Evolutionary conservation across 2,888 invertebrate species (phyloP), one percentile per base, ranked within the genome.

Genomic region (Adela reaumurella): DNA sequence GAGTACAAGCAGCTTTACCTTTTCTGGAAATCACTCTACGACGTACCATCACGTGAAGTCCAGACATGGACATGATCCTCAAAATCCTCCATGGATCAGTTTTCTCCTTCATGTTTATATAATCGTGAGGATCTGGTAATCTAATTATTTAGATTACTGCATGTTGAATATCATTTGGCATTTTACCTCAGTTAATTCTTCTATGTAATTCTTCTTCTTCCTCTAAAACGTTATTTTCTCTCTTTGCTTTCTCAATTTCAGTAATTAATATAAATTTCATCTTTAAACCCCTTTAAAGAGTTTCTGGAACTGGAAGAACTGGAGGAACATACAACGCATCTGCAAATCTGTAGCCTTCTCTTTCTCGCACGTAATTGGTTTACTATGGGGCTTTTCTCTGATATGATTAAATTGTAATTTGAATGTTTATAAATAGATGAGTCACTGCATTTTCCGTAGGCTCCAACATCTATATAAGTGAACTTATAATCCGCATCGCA

Each of bases 401-500:
- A 55, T n/a, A 53, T 50, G 45, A 54, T 20, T 46, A 54, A 48
- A 46, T 47, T 17, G 46, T 52, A 53, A 52, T 45, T 48, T 10
- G 54, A 54, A 20, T 55, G 28, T 49, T 52, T 56, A 46, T 47
- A 53, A 42, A 56, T 48, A 17, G 50, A 48, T 17, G 54, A 55
- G 42, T 57, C 53, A 50, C 53, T 51, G 48, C 45, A 46, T 51
- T 55, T 57, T 52, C 57, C 58, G 51, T 56, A 55, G 43, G 54
- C 50, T 14, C 56, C 57, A 52, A 57, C 51, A 51, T 59, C 56
- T 46, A 59, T 52, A 49, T 53, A 57, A 17, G 49, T 53, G 52
- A 59, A 59, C 19, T 54, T 55, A 48, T 58, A 58, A 53, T 59
- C n/a, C n/a, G n/a, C n/a, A n/a, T n/a, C n/a, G n/a, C n/a, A n/a